phyloP scores from a whole-genome alignment of 64 coral and sea anemone genomes.

The Astreopora myriophthalma region DNA sequence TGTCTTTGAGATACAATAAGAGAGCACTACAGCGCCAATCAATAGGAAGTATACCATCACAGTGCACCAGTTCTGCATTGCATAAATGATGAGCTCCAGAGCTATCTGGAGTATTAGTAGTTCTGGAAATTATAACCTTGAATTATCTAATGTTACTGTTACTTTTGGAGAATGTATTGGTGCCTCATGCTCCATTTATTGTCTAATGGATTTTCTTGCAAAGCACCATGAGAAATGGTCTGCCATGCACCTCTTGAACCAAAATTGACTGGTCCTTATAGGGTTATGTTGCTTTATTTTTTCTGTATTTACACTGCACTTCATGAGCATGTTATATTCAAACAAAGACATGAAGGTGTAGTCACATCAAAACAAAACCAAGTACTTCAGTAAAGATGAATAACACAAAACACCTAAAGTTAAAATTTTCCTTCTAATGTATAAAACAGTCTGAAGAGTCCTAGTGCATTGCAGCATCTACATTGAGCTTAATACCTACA shows the following conservation, averaged over 20 bases:
- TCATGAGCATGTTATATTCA: not conserved
- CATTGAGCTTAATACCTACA: conserved; percentile 12
- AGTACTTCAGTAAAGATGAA: not conserved
- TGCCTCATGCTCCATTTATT: too few relatives aligned
- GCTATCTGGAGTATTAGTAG: too few relatives aligned
- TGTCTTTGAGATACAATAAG: too few relatives aligned
- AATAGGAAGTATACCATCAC: too few relatives aligned
- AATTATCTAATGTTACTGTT: too few relatives aligned
- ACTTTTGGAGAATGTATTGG: too few relatives aligned
- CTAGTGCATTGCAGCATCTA: conserved; percentile 14
- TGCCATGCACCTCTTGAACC: not conserved
- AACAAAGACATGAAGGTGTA: not conserved
- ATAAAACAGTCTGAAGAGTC: not conserved
- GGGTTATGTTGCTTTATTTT: not conserved
- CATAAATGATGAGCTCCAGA: too few relatives aligned
- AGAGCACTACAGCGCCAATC: too few relatives aligned
- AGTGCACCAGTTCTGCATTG: too few relatives aligned
- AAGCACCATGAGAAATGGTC: too few relatives aligned
- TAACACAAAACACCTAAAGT: not conserved
- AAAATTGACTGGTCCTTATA: not conserved
- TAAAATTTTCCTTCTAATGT: not conserved
- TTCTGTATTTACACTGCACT: conserved; percentile 11
- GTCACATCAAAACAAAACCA: not conserved
- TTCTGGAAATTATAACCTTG: too few relatives aligned
- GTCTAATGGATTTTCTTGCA: too few relatives aligned